Conservation (phyloP, 2,113 vertebrate species). For the Cyanoramphus novaezelandiae region DNA sequence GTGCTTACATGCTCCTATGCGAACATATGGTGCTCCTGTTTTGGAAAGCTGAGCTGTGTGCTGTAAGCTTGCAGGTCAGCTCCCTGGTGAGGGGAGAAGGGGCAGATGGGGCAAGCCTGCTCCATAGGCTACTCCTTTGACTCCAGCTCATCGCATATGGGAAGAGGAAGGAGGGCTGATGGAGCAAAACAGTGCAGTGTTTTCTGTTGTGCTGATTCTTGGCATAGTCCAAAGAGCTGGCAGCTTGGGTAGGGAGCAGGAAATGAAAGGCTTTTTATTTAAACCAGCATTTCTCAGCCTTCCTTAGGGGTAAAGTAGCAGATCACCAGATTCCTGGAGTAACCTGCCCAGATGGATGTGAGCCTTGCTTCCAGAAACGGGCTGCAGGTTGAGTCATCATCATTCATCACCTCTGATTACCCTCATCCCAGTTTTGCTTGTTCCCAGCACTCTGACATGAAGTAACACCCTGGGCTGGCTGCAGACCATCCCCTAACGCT, state of each 20-base stretch:
- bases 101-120: neutral
- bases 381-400: fast-evolving
- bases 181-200: fast-evolving
- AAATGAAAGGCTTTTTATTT: neutral
- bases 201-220: neutral
- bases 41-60: neutral
- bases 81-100: neutral
- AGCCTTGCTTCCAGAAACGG: neutral
- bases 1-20: neutral
- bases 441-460: neutral
- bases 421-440: neutral
- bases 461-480: neutral
- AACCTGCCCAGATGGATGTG: neutral
- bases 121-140: fast-evolving
- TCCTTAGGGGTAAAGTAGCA: neutral
- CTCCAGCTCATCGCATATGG: neutral
- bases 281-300: neutral
- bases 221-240: neutral
- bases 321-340: neutral
- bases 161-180: neutral
- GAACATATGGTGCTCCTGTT: neutral
- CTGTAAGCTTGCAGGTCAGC: neutral
- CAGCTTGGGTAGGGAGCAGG: neutral
- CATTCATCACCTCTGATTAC: neutral
- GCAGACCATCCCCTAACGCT: neutral